phyloP scores from a whole-genome alignment of 2,888 invertebrate species.

The Meandrusa payeni region DNA sequence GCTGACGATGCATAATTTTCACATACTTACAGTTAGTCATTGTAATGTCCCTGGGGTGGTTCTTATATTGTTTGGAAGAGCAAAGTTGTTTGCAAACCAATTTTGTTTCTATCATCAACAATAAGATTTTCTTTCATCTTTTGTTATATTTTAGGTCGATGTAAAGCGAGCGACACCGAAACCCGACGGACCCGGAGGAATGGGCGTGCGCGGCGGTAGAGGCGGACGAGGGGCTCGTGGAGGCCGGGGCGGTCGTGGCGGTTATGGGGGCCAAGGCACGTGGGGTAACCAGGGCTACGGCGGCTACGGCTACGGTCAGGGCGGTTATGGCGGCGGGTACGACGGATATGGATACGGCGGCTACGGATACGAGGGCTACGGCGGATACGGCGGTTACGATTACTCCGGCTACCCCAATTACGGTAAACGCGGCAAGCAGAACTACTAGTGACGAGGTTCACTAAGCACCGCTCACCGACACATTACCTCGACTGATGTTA shows the following conservation, averaged over 20 bases:
- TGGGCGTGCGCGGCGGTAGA: conserved; percentile 83
- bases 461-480: conserved; percentile 71
- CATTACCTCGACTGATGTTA: conserved; percentile 81
- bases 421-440: conserved; percentile 84
- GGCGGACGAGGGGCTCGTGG: conserved; percentile 85
- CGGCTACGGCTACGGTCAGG: conserved; percentile 86
- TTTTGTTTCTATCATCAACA: no score
- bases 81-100: no score
- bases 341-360: conserved; percentile 88
- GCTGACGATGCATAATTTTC: no score
- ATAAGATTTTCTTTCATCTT: no score
- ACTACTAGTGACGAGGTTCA: conserved; percentile 64
- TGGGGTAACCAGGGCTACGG: conserved; percentile 85
- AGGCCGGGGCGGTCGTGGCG: conserved; percentile 85
- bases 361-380: conserved; percentile 88
- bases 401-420: conserved; percentile 91
- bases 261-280: conserved; percentile 83
- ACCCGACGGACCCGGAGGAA: conserved; percentile 87
- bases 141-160: no score
- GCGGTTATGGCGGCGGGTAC: conserved; percentile 86
- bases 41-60: no score
- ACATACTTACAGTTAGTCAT: no score
- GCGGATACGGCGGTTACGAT: conserved; percentile 90
- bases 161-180: conserved; percentile 97
- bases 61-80: no score